Percentiles rank a stretch among this genome's conserved stretches.
Conservation (phyloP, 1,140 invertebrate species). For the Orussus abietinus region DNA sequence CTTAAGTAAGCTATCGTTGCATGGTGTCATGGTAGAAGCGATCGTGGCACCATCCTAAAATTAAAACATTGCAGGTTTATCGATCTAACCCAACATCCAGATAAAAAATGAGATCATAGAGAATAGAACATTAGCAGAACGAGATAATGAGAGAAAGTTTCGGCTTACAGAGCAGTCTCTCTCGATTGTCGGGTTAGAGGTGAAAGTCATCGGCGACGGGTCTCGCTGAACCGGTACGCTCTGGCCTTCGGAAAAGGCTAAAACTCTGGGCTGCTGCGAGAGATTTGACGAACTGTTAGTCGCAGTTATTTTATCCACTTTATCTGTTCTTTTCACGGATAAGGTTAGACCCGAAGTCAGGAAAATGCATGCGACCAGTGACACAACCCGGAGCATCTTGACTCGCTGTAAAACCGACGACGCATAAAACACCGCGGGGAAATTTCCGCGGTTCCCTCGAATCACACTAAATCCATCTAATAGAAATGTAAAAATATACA, state of each 20-base stretch:
- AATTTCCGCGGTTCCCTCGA: background rate
- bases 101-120: background rate
- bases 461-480: no score
- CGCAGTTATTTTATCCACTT: background rate
- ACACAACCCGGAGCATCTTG: conserved; percentile 13
- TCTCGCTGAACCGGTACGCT: no score
- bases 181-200: background rate
- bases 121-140: background rate
- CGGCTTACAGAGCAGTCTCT: background rate
- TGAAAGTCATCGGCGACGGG: background rate
- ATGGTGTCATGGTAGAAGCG: background rate
- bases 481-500: conserved; percentile 15
- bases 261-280: no score
- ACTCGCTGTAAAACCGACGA: conserved; percentile 2
- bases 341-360: conserved; percentile 26
- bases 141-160: background rate
- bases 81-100: conserved; percentile 4
- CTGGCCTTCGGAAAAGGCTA: no score
- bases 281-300: background rate
- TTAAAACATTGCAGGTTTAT: background rate
- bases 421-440: background rate
- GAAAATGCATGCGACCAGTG: conserved; percentile 17
- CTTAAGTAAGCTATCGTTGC: background rate
- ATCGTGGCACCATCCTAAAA: background rate
- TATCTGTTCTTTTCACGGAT: conserved; percentile 18